Evolutionary conservation across 2,113 vertebrate species (phyloP).

Genomic region (Isurus oxyrinchus): DNA sequence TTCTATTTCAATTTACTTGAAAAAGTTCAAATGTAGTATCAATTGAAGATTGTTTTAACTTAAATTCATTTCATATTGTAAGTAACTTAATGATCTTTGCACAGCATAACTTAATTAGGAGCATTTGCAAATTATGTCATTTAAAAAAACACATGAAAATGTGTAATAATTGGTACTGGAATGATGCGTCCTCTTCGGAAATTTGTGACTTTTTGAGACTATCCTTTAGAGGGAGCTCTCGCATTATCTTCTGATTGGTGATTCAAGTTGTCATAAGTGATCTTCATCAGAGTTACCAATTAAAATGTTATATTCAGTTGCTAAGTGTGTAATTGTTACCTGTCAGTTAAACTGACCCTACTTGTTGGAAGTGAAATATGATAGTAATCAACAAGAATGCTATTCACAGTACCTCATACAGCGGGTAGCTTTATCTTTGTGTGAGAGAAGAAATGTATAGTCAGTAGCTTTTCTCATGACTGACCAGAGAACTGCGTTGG

Average conservation of each 20-base stretch:
- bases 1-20: not conserved
- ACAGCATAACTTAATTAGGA: not conserved
- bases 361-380: not conserved
- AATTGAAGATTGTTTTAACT: not conserved
- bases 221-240: slow-evolving; percentile 23
- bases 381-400: not conserved
- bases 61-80: not conserved
- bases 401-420: not conserved
- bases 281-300: not conserved
- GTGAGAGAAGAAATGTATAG: not conserved
- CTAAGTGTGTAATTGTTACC: not conserved
- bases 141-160: not conserved
- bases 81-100: not conserved
- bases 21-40: not conserved
- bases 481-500: not conserved
- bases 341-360: not conserved
- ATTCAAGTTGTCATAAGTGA: not conserved
- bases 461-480: not conserved
- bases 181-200: not conserved
- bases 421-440: not conserved
- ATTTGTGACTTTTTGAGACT: no score
- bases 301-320: not conserved
- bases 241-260: not conserved
- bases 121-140: not conserved
- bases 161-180: not conserved